Evolutionary conservation across 2,888 invertebrate species (phyloP).

Genomic region (Athalia rosae): DNA sequence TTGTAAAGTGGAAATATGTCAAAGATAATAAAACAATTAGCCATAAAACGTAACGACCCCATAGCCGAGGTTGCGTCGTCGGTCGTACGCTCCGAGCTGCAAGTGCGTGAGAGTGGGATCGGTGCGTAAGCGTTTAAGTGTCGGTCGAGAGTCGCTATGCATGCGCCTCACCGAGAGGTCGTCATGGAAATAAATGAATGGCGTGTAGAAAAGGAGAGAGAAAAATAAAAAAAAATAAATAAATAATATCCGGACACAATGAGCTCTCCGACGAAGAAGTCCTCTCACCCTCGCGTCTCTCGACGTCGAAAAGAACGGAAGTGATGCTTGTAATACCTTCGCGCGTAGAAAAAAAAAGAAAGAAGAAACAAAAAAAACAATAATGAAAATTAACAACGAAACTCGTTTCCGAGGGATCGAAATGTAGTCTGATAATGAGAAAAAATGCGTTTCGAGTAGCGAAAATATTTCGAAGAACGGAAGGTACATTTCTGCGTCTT

Average conservation of each 20-base stretch:
- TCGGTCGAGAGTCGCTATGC: constrained; percentile 8
- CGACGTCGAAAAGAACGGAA: too few species aligned
- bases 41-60: constrained; percentile 73
- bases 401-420: too few species aligned
- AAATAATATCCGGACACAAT: too few species aligned
- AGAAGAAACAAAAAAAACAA: too few species aligned
- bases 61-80: constrained; percentile 59
- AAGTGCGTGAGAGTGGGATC: constrained; percentile 48
- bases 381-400: too few species aligned
- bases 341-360: too few species aligned
- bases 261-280: too few species aligned
- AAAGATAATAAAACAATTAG: constrained; percentile 74
- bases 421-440: too few species aligned
- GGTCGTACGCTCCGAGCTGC: constrained; percentile 54
- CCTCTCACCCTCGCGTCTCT: too few species aligned
- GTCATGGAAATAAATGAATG: constrained; percentile 49
- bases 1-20: constrained; percentile 73
- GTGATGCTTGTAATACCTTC: too few species aligned
- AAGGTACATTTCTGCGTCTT: not conserved
- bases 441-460: too few species aligned
- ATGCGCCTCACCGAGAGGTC: not conserved
- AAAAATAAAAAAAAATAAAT: constrained; percentile 20
- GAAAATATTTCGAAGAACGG: too few species aligned
- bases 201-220: constrained; percentile 45
- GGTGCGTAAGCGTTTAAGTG: constrained; percentile 34